Conservation (phyloP, 2,888 invertebrate species). For the Rotaria macrura region DNA sequence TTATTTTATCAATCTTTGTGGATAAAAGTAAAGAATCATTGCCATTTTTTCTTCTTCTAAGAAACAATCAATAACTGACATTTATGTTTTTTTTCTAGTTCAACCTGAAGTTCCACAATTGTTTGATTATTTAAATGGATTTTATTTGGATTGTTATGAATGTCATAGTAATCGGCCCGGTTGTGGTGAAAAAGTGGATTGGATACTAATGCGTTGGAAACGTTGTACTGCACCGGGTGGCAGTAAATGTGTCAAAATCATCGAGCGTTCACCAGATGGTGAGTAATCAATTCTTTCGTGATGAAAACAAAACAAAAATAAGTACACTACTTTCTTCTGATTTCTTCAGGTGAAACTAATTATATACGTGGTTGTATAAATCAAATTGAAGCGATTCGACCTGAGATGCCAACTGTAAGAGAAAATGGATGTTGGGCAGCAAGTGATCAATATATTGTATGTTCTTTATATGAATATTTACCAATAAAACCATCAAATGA, state of each 20-base stretch:
- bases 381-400: constrained; percentile 28
- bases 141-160: constrained; percentile 32
- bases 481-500: too few relatives aligned
- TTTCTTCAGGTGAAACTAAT: constrained; percentile 19
- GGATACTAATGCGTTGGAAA: constrained; percentile 33
- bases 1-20: neutral
- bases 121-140: constrained; percentile 32
- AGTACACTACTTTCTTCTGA: neutral
- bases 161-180: constrained; percentile 33
- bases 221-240: constrained; percentile 29
- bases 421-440: constrained; percentile 34
- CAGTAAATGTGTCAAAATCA: constrained; percentile 34
- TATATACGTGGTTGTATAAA: constrained; percentile 33
- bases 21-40: neutral
- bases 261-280: constrained; percentile 25
- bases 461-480: too few relatives aligned
- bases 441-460: constrained; percentile 29
- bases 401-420: constrained; percentile 33
- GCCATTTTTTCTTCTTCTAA: too few relatives aligned
- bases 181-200: constrained; percentile 28
- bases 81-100: neutral
- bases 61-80: neutral
- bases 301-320: neutral
- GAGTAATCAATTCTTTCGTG: neutral
- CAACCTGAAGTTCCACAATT: constrained; percentile 31